Conservation (phyloP, 1,140 invertebrate species). For the Forficula auricularia region DNA sequence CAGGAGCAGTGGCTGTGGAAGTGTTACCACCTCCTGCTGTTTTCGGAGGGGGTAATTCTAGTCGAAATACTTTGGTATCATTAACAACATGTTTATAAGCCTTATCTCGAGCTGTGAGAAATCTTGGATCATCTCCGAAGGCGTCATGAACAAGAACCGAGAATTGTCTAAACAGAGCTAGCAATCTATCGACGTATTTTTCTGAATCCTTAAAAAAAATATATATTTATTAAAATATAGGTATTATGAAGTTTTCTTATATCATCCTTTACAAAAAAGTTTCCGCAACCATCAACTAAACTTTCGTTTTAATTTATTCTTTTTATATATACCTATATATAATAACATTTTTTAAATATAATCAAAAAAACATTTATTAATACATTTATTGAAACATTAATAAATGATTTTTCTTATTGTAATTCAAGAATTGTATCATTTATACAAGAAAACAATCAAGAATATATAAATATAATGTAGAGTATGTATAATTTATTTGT, state of each 20-base stretch:
- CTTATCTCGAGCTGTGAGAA: conserved; percentile 93
- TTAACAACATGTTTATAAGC: conserved; percentile 97
- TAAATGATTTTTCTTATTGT: no score
- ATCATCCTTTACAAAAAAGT: not conserved
- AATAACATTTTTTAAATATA: no score
- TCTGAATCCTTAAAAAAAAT: conserved; percentile 64
- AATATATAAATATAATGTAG: no score
- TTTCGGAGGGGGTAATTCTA: conserved; percentile 39
- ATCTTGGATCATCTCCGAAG: conserved; percentile 91
- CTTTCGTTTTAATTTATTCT: no score
- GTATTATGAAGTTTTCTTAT: not conserved
- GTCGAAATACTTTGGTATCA: conserved; percentile 89
- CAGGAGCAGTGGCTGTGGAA: not conserved
- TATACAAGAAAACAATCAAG: no score
- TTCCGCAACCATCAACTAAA: not conserved
- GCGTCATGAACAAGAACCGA: conserved; percentile 84
- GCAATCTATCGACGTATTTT: conserved; percentile 92
- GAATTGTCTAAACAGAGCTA: conserved; percentile 85
- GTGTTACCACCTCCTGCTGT: conserved; percentile 35
- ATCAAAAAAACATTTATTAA: no score
- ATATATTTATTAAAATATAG: conserved; percentile 1
- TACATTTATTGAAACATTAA: no score
- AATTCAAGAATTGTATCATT: no score
- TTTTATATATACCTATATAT: no score
- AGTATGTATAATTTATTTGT: no score